A percentile compares a stretch with the other conserved stretches of the same genome.
Evolutionary conservation across 2,888 invertebrate genomes (phyloP).

Genomic region (Ormyrus nitidulus): DNA sequence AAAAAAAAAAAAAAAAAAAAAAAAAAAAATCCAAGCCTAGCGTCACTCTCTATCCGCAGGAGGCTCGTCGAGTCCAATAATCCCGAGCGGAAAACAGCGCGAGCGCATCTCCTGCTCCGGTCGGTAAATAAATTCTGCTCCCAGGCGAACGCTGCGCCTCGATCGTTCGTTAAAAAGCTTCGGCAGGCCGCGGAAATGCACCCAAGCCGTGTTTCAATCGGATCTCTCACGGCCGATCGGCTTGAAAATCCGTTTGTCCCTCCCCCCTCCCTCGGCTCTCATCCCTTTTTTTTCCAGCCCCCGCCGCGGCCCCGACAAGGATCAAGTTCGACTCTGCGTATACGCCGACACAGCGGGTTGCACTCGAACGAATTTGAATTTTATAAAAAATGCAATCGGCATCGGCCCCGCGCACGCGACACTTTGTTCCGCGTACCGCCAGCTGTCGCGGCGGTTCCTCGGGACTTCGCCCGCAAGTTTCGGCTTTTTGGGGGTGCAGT

Average conservation of each 20-base stretch:
- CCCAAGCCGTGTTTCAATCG: conserved; percentile 43
- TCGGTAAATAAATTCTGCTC: conserved; percentile 49
- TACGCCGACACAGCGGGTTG: too few species aligned
- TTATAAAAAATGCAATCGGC: too few species aligned
- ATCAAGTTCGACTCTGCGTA: too few species aligned
- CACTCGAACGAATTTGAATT: too few species aligned
- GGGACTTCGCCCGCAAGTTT: too few species aligned
- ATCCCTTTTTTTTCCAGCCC: too few species aligned
- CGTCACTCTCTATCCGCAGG: conserved; percentile 8
- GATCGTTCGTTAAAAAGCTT: conserved; percentile 41
- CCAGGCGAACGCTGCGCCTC: not conserved
- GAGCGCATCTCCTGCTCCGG: not conserved
- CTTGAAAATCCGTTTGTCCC: conserved; percentile 30
- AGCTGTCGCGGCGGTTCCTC: too few species aligned
- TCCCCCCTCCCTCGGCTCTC: not conserved
- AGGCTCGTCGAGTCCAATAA: conserved; percentile 38
- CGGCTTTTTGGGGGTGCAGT: too few species aligned
- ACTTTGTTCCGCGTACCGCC: too few species aligned
- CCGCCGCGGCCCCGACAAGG: too few species aligned
- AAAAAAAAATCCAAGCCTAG: conserved; percentile 8
- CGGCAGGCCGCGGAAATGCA: conserved; percentile 42
- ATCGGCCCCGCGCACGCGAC: too few species aligned
- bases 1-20: conserved; percentile 10
- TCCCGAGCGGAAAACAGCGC: conserved; percentile 42
- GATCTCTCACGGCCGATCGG: conserved; percentile 46